These are phyloP conservation scores for Vireo altiloquus DNA, from an alignment of 2,113 vertebrate genomes.

Conservation along the genomic window DNA sequence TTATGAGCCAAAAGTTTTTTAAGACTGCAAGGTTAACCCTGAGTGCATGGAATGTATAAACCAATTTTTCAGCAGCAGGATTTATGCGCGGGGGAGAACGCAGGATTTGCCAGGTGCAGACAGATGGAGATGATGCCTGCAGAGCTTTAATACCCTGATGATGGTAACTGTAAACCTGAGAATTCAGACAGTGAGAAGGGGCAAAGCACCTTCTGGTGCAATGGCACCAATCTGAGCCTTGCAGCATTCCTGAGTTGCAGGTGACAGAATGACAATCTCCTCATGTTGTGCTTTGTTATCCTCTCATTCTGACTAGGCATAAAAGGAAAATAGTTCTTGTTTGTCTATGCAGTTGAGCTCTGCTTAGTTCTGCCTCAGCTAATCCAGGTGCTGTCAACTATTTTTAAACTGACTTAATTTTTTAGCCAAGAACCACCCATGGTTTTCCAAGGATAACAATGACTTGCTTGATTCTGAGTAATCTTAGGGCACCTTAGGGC, in stretches of 20 bases:
- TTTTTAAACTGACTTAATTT: background rate
- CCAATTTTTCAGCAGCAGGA: conserved; percentile 58
- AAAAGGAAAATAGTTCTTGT: background rate
- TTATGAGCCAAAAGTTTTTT: conserved; percentile 2
- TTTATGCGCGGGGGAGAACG: conserved; percentile 42
- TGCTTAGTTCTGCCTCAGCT: background rate
- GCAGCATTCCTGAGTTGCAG: background rate
- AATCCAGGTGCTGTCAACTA: background rate
- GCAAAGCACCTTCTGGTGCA: too few relatives aligned
- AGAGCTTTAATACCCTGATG: conserved; percentile 48
- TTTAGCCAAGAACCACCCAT: background rate
- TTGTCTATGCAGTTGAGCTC: background rate
- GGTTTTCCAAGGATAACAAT: background rate
- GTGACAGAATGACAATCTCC: background rate
- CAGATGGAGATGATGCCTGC: conserved; percentile 50
- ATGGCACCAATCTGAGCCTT: background rate
- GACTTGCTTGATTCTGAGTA: background rate
- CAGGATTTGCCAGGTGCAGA: conserved; percentile 62
- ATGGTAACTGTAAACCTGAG: conserved; percentile 42
- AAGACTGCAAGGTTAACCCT: conserved; percentile 33
- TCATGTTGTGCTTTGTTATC: background rate
- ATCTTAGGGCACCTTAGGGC: background rate
- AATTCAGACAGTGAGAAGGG: background rate
- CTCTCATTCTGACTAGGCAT: background rate
- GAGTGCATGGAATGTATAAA: conserved; percentile 53